Base-by-base conservation (phyloP, 2,888 invertebrate genomes). In the Cecidostiba fungosa region DNA sequence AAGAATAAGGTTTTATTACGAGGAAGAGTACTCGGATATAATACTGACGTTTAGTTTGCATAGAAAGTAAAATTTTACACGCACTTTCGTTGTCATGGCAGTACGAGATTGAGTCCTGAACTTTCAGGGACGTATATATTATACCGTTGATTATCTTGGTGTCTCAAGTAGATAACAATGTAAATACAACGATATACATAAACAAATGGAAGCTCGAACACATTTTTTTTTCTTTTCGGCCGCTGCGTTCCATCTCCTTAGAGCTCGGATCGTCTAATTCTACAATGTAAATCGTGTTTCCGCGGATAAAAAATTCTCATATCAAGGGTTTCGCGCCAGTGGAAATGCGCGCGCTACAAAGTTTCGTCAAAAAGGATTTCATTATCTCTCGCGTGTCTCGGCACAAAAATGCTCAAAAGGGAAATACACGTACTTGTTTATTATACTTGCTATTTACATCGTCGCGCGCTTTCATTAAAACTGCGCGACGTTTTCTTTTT, bases 61-160 rank as follows among this genome's bases (percentile, higher is more conserved):
- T 16, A 81, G 14, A 69, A 8, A 59, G n/a, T 54, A 66, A 54
- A 72, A 43, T 77, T 70, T 26, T 32, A 10, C 59, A n/a, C 39
- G 54, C 50, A 77, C 77, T 54, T 82, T 82, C 54, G 83, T 70
- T 81, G 32, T 36, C n/a, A 62, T 81, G 81, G 81, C 81, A 81
- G 81, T 81, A 73, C 62, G n/a, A 74, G 32, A 81, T 59, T 54
- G 32, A 79, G 50, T 72, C 23, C n/a, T 29, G 26, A 70, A 32
- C n/a, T 39, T 73, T 39, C 36, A 16, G 16, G 29, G 6, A 1
- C n/a, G n/a, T 54, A 19, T 36, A 62, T 32, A 50, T 50, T 66
- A 29, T 66, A 29, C 29, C n/a, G 19, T 23, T 59, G 23, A 59
- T 6, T 69, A 36, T 54, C 43, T 83, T 16, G 16, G 72, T 62